phyloP scores from a whole-genome alignment of 2,113 vertebrate genomes.

The Gymnorhina tibicen region DNA sequence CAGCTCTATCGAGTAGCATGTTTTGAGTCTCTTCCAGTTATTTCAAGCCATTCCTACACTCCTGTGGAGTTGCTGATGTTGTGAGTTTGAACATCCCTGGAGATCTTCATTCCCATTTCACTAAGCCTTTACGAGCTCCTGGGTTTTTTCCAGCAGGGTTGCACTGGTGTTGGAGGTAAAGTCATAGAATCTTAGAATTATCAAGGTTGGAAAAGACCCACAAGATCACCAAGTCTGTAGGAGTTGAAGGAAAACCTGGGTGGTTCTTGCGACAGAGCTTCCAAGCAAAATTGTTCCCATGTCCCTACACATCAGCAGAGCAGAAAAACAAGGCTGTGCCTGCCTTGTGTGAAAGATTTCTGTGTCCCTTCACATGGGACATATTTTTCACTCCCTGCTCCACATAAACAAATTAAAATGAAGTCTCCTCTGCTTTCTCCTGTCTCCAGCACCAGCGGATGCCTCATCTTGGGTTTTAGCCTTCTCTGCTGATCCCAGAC shows the following conservation, averaged over 20 bases:
- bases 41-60: neutral
- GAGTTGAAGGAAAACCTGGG: neutral
- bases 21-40: neutral
- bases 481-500: neutral
- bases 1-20: neutral
- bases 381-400: neutral
- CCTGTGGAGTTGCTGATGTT: neutral
- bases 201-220: neutral
- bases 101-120: neutral
- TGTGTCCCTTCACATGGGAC: neutral
- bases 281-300: neutral
- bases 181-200: neutral
- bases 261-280: neutral
- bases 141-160: neutral
- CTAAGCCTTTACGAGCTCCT: neutral
- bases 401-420: neutral
- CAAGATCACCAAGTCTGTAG: neutral
- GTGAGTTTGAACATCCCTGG: neutral
- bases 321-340: neutral
- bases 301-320: neutral
- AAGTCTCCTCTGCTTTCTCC: neutral
- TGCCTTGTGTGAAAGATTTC: neutral
- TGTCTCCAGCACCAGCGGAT: neutral
- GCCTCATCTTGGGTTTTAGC: neutral
- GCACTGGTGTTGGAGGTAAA: neutral